Evolutionary conservation across 35 echinoderm and acorn worm species (phyloP), one percentile per base, ranked within the genome.

Genomic region (Lytechinus variegatus): DNA sequence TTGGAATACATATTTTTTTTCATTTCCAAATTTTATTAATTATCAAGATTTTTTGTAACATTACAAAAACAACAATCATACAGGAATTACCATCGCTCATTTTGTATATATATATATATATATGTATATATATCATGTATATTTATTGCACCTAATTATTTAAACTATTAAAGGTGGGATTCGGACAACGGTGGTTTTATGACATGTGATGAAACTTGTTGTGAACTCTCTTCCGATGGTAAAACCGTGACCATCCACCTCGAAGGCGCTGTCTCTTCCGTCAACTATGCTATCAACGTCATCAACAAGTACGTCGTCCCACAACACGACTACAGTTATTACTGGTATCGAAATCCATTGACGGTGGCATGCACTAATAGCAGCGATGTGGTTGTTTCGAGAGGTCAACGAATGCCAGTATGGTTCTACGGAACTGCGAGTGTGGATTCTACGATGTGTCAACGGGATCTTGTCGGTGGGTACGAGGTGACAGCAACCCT

Each of bases 351-450:
- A 10, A 61, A 96, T 54, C 97, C 97, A 52, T 86, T 91, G 54
- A 27, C 19, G 9, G 87, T 96, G 19, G 1, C 79, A 9, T 98
- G 97, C 89, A 57, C 33, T 5, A 27, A 60, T 14, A 87, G 19
- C 24, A 28, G 61, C 2, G 87, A 58, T 5, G 27, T 87, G 13
- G 21, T 8, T 16, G 9, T 90, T 19, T 9, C 66, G 27, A 95
- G 79, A 27, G 95, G 96, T 6, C 94, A 94, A 11, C 28, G 86
- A 21, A 97, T 97, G 95, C 97, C 96, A 1, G n/a, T 87, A 27
- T 98, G 97, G 96, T 98, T 98, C 56, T 98, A 98, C 91, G 97
- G 95, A 27, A 95, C 90, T 21, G 95, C 96, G 11, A 86, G 54
- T 12, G 21, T 94, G 94, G 27, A 94, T 3, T n/a, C 87, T 53